Conservation (phyloP, 2,888 invertebrate species). For the Eugnorisma glareosa region DNA sequence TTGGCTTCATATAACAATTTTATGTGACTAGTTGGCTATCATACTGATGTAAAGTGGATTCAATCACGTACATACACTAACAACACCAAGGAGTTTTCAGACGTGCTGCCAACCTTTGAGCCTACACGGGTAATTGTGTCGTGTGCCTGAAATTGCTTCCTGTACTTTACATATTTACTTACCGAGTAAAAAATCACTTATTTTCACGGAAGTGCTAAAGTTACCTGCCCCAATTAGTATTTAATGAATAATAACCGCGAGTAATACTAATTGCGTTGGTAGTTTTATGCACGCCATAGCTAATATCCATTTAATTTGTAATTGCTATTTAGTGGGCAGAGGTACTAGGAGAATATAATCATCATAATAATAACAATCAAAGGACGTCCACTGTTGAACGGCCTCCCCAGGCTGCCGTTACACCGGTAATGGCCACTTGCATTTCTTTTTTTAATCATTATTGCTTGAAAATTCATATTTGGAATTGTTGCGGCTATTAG, state of each 20-base stretch:
- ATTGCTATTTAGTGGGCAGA: constrained; percentile 27
- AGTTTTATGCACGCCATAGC: constrained; percentile 47
- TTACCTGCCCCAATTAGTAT: constrained; percentile 45
- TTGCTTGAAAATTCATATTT: constrained; percentile 52
- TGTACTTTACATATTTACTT: constrained; percentile 6
- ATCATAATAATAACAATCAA: constrained; percentile 51
- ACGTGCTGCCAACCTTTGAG: background rate
- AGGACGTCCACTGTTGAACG: constrained; percentile 32
- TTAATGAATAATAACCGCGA: constrained; percentile 44
- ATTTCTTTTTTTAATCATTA: constrained; percentile 59
- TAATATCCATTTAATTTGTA: constrained; percentile 50
- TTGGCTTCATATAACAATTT: background rate
- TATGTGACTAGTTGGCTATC: background rate
- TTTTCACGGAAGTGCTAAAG: constrained; percentile 21
- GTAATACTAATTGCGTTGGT: constrained; percentile 49
- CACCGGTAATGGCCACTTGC: constrained; percentile 54
- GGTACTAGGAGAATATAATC: constrained; percentile 41
- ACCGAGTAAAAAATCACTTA: constrained; percentile 18
- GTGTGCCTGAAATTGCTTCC: constrained; percentile 9
- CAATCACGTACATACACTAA: background rate
- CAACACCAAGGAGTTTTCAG: background rate
- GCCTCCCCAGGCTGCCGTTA: constrained; percentile 33
- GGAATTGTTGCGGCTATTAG: constrained; percentile 23
- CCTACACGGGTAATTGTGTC: background rate
- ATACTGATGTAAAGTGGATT: background rate